Conservation (phyloP, 2,113 vertebrate genomes). For the Charadrius vociferus region DNA sequence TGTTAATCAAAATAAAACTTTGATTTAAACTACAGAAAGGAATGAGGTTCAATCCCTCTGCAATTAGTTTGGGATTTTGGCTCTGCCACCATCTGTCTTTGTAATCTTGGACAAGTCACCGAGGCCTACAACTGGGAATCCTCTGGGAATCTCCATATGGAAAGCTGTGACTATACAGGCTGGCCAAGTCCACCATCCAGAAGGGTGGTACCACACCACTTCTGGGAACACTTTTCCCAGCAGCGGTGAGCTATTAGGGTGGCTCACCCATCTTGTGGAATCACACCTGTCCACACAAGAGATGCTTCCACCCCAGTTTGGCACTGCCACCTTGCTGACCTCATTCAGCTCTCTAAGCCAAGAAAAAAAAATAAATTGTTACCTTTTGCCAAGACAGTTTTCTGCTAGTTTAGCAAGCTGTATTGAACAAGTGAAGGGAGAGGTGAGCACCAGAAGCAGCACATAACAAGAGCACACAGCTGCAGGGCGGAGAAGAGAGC, state of each 20-base stretch:
- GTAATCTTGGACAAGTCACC: not conserved
- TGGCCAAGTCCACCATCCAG: rapidly evolving
- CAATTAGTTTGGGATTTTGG: not conserved
- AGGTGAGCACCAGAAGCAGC: not conserved
- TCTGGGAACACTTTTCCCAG: not conserved
- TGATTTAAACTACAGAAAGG: not conserved
- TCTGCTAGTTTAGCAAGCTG: not conserved
- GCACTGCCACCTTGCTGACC: not conserved
- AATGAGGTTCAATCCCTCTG: not conserved
- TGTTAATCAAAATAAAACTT: not conserved
- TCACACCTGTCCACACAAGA: not conserved
- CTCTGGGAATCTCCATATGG: not conserved
- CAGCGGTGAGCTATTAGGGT: not conserved
- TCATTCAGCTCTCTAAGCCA: not conserved
- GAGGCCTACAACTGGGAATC: not conserved
- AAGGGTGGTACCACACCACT: not conserved
- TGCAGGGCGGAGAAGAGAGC: conserved; percentile 28
- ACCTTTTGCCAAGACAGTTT: not conserved
- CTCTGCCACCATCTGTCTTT: not conserved
- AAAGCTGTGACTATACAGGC: not conserved
- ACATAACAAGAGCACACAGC: not conserved
- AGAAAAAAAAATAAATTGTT: not conserved
- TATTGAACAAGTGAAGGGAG: not conserved
- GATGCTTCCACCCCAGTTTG: not conserved
- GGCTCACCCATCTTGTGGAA: not conserved